Conservation (phyloP, 2,113 vertebrate genomes). For the Thinocorus orbignyianus region DNA sequence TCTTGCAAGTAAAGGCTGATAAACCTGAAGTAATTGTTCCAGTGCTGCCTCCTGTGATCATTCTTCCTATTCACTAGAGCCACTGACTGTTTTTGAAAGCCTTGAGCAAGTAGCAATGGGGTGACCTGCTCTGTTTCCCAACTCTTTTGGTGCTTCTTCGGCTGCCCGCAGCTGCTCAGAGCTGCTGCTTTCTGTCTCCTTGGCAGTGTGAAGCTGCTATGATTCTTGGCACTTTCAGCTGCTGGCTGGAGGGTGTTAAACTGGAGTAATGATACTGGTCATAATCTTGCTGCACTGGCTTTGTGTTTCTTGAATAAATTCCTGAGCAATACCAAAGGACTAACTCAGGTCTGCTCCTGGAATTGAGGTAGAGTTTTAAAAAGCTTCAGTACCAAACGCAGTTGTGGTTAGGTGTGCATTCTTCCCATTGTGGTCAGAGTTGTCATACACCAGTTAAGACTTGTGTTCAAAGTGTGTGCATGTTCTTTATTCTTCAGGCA, state of each 20-base stretch:
- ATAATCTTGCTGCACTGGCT: not conserved
- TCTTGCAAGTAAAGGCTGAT: not conserved
- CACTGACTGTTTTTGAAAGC: not conserved
- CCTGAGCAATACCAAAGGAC: not conserved
- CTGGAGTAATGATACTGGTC: not conserved
- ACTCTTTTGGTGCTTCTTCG: not conserved
- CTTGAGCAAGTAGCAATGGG: not conserved
- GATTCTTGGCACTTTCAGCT: not conserved
- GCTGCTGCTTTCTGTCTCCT: not conserved
- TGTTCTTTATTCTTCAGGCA: not conserved
- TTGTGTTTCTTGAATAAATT: not conserved
- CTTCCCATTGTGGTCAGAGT: not conserved
- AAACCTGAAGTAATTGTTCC: not conserved
- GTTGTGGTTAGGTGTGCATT: not conserved
- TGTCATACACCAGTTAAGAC: not conserved
- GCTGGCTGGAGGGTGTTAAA: not conserved
- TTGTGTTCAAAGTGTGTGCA: not conserved
- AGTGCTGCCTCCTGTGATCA: not conserved
- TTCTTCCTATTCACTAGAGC: not conserved
- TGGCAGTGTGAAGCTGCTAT: not conserved
- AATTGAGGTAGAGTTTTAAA: not conserved
- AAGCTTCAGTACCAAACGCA: not conserved
- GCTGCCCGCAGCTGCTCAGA: fast-evolving
- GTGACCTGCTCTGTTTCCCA: not conserved
- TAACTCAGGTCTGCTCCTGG: not conserved